Conservation (phyloP, 2,113 vertebrate genomes). For the Ancistrus triradiatus region DNA sequence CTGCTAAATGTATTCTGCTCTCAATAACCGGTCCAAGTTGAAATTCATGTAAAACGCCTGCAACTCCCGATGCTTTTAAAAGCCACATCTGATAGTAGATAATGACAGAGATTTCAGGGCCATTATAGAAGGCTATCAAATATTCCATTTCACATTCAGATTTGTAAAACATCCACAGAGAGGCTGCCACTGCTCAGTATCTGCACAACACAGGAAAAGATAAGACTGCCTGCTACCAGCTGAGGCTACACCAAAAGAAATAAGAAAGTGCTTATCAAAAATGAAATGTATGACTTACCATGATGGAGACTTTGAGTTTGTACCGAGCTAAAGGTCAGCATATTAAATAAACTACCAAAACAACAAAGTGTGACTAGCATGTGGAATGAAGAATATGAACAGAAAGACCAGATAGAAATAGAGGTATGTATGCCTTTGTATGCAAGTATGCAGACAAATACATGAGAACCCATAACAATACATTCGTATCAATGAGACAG, state of each 20-base stretch:
- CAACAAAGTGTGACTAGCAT: not conserved
- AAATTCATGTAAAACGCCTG: conserved; percentile 65
- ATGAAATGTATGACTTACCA: conserved; percentile 40
- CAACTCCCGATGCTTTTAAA: conserved; percentile 60
- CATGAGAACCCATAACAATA: too few species aligned
- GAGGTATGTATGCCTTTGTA: too few species aligned
- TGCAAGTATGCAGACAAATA: too few species aligned
- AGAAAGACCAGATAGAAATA: not conserved
- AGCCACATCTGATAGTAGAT: conserved; percentile 62
- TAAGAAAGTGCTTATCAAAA: conserved; percentile 50
- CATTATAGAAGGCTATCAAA: conserved; percentile 63
- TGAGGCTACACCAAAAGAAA: conserved; percentile 39
- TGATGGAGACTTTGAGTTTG: conserved; percentile 27
- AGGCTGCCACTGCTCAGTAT: conserved; percentile 40
- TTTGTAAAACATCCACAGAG: conserved; percentile 51
- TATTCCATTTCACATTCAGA: conserved; percentile 57
- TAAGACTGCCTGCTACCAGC: conserved; percentile 37
- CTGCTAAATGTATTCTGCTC: conserved; percentile 63
- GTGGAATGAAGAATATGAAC: not conserved
- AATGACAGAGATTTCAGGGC: conserved; percentile 65
- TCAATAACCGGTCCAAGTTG: conserved; percentile 49
- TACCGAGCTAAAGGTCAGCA: conserved; percentile 39
- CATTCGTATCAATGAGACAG: too few species aligned
- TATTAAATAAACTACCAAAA: conserved; percentile 33
- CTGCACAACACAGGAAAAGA: conserved; percentile 32